These are phyloP conservation scores for Panopea generosa DNA, from an alignment of 2,888 invertebrate genomes.

Conservation along the genomic window DNA sequence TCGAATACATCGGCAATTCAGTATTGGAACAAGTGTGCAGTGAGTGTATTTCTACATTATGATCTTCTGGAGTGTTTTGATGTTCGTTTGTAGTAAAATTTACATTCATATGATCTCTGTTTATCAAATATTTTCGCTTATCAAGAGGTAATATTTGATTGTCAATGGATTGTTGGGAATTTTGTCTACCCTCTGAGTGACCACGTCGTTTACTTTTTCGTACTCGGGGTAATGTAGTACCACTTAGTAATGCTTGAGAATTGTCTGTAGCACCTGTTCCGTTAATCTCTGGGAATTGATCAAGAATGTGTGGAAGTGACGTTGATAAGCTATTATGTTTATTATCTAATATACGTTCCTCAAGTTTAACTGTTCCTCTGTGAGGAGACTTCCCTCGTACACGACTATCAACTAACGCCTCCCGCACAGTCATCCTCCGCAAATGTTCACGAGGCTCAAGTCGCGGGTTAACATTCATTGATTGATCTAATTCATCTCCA, in stretches of 20 bases:
- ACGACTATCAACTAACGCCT: conserved; percentile 67
- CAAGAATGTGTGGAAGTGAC: conserved; percentile 50
- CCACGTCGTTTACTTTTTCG: conserved; percentile 32
- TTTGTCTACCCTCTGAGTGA: conserved; percentile 31
- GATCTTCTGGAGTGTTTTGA: not conserved
- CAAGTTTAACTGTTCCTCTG: conserved; percentile 39
- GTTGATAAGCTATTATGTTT: conserved; percentile 19
- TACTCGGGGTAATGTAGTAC: conserved; percentile 36
- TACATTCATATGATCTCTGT: conserved; percentile 11
- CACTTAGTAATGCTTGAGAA: not conserved
- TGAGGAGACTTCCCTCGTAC: conserved; percentile 56
- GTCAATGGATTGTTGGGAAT: not conserved
- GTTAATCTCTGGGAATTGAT: conserved; percentile 19
- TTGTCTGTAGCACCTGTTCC: conserved; percentile 2
- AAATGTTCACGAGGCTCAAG: conserved; percentile 69
- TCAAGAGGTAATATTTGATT: conserved; percentile 48
- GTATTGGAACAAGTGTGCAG: conserved; percentile 3
- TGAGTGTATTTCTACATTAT: not conserved
- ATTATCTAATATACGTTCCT: conserved; percentile 41
- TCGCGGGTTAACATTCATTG: conserved; percentile 46
- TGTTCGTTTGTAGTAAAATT: not conserved
- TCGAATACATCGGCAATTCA: conserved; percentile 14
- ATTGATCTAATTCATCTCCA: conserved; percentile 14
- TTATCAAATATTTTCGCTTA: conserved; percentile 63
- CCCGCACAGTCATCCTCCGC: conserved; percentile 72